phyloP scores from a whole-genome alignment of 37 sponge, comb jelly and placozoan genomes.

The Eunapius fragilis region DNA sequence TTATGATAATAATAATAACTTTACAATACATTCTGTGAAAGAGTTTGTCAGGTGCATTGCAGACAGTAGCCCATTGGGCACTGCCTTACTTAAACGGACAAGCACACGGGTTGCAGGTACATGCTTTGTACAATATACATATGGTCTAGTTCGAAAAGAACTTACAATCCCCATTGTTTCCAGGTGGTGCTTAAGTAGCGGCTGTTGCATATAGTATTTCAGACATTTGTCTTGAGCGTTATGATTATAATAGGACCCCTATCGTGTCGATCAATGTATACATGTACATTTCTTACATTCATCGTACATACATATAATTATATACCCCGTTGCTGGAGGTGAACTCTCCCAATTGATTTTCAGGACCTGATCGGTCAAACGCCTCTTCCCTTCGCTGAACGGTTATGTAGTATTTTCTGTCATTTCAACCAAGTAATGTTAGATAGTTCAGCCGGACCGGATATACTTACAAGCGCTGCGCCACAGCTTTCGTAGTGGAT shows the following conservation, averaged over 20 bases:
- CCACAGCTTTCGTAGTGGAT: not conserved
- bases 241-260: constrained; percentile 35
- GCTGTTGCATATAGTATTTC: constrained; percentile 18
- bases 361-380: constrained; percentile 33
- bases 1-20: too few relatives aligned
- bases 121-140: too few relatives aligned
- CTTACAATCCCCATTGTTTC: constrained; percentile 15
- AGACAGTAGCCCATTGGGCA: too few relatives aligned
- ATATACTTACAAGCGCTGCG: not conserved
- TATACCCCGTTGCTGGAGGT: constrained; percentile 11
- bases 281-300: too few relatives aligned
- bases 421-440: not conserved
- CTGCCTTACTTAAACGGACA: too few relatives aligned
- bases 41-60: too few relatives aligned
- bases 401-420: constrained; percentile 3
- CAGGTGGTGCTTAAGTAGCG: constrained; percentile 15
- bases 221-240: constrained; percentile 33
- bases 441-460: too few relatives aligned
- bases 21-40: too few relatives aligned
- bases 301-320: too few relatives aligned
- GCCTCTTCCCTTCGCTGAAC: constrained; percentile 22
- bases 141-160: not conserved
- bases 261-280: not conserved
- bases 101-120: too few relatives aligned
- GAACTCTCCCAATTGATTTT: constrained; percentile 23